phyloP scores from a whole-genome alignment of 2,113 vertebrate species.

The Canis aureus region DNA sequence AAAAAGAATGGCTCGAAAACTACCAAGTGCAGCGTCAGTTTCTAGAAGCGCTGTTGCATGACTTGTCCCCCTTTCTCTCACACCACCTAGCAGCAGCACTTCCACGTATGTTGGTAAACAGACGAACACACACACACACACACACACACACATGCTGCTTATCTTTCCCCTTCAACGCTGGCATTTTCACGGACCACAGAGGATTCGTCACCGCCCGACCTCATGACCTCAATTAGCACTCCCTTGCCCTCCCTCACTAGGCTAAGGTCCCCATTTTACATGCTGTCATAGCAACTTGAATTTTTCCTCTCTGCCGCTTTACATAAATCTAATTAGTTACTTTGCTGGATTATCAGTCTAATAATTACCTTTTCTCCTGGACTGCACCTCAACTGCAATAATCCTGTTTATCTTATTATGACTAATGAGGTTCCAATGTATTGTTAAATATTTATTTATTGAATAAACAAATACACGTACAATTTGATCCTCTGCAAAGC shows the following conservation, averaged over 20 bases:
- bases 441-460: slow-evolving; percentile 55
- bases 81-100: background rate
- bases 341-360: background rate
- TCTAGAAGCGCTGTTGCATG: background rate
- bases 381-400: background rate
- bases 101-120: background rate
- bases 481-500: slow-evolving; percentile 37
- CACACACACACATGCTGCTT: background rate
- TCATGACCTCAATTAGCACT: slow-evolving; percentile 47
- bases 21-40: background rate
- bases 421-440: slow-evolving; percentile 27
- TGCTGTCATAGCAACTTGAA: slow-evolving; percentile 60
- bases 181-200: slow-evolving; percentile 5
- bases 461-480: slow-evolving; percentile 38
- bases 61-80: background rate
- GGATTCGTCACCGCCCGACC: background rate
- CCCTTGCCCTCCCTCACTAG: slow-evolving; percentile 1
- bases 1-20: background rate
- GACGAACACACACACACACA: background rate
- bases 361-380: slow-evolving; percentile 34
- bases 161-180: background rate
- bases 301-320: slow-evolving; percentile 38
- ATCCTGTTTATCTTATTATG: slow-evolving; percentile 25
- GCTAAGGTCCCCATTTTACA: slow-evolving; percentile 52
- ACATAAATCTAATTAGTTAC: slow-evolving; percentile 49